Conservation (phyloP, 2,888 invertebrate genomes). For the Altica lythri region DNA sequence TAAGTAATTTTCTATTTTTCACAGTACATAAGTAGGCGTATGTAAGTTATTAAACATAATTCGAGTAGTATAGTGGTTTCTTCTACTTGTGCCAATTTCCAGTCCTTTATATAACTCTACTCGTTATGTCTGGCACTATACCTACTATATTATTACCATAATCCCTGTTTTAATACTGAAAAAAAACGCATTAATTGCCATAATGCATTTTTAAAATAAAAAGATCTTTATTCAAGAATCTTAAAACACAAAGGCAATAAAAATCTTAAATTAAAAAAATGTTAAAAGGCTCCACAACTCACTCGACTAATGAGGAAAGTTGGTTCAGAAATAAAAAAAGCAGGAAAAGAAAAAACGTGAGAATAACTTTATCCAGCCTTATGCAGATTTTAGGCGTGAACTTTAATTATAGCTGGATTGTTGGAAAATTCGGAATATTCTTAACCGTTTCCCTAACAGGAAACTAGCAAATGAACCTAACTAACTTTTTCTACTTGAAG, state of each 20-base stretch:
- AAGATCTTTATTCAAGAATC: conserved; percentile 14
- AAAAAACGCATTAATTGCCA: conserved; percentile 15
- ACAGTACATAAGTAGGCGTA: no score
- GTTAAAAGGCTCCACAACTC: conserved; percentile 36
- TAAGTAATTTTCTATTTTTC: no score
- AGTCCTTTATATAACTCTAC: no score
- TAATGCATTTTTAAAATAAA: conserved; percentile 17
- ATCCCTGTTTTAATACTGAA: no score
- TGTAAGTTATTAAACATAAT: no score
- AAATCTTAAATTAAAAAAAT: conserved; percentile 39
- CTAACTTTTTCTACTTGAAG: no score
- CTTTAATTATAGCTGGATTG: conserved; percentile 38
- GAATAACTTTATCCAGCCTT: conserved; percentile 40
- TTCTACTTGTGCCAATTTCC: no score
- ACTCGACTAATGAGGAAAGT: conserved; percentile 40
- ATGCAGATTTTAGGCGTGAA: conserved; percentile 41
- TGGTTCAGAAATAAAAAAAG: conserved; percentile 23
- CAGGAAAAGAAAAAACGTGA: conserved; percentile 35
- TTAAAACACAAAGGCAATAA: conserved; percentile 32
- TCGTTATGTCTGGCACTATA: no score
- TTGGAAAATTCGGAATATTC: conserved; percentile 23
- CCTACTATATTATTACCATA: no score
- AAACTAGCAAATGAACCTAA: no score
- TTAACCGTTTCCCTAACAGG: conserved; percentile 21
- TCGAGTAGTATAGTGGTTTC: no score